phyloP scores from a whole-genome alignment of 2,888 invertebrate genomes.

The Colostygia pectinataria region DNA sequence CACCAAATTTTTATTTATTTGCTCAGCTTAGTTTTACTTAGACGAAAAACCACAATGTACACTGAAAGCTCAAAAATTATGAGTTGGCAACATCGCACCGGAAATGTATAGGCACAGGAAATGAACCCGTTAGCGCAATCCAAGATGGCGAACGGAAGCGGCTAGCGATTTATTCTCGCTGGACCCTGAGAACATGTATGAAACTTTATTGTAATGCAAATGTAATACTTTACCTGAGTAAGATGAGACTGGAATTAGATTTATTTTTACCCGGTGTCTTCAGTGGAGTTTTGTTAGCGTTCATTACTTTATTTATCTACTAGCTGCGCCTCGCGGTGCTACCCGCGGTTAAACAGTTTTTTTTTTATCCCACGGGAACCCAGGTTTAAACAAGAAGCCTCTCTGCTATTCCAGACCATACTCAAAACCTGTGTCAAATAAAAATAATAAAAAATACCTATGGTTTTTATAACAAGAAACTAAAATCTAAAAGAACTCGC shows the following conservation, averaged over 20 bases:
- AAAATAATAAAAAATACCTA: no score
- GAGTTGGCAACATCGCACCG: constrained; percentile 72
- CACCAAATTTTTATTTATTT: no score
- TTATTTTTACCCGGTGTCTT: constrained; percentile 1
- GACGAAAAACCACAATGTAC: constrained; percentile 29
- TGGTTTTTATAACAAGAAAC: no score
- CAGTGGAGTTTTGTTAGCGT: background rate
- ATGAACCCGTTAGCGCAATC: constrained; percentile 80
- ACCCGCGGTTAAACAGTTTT: no score
- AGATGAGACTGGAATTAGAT: constrained; percentile 16
- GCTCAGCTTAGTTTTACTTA: background rate
- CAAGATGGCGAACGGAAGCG: constrained; percentile 73
- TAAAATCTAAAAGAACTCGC: no score
- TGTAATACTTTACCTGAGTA: constrained; percentile 13
- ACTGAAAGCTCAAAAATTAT: constrained; percentile 58
- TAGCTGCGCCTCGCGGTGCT: no score
- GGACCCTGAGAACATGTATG: constrained; percentile 53
- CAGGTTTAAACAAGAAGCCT: no score
- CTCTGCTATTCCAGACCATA: no score
- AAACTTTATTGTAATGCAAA: constrained; percentile 42
- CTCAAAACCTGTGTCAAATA: no score
- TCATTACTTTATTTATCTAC: no score
- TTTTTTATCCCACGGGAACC: no score
- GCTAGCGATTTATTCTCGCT: constrained; percentile 67
- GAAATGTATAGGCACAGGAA: constrained; percentile 81